phyloP scores from a whole-genome alignment of 2,113 vertebrate genomes.

The Sturnus vulgaris region DNA sequence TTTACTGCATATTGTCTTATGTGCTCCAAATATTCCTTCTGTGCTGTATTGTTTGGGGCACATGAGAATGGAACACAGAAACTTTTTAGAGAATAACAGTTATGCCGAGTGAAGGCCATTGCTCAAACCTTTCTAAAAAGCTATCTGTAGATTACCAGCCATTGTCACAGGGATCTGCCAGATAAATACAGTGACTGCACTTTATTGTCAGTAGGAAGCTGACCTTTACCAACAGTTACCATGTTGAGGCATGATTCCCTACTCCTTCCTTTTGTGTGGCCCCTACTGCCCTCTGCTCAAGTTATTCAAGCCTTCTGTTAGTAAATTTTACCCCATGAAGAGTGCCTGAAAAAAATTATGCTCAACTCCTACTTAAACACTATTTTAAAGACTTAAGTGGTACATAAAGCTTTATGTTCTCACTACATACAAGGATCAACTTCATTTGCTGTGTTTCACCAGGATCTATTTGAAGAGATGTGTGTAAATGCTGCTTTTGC shows the following conservation, averaged over 20 bases:
- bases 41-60: background rate
- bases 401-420: constrained; percentile 25
- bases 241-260: constrained; percentile 45
- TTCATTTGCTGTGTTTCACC: background rate
- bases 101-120: background rate
- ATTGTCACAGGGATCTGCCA: constrained; percentile 61
- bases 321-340: constrained; percentile 52
- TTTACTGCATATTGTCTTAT: background rate
- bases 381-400: constrained; percentile 34
- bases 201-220: constrained; percentile 55
- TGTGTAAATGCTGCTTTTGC: background rate
- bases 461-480: background rate
- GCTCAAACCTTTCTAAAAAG: constrained; percentile 15
- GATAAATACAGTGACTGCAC: constrained; percentile 69
- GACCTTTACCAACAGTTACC: constrained; percentile 43
- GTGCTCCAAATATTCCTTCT: background rate
- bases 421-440: background rate
- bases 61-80: background rate
- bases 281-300: constrained; percentile 29
- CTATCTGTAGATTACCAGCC: constrained; percentile 57
- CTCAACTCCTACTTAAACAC: constrained; percentile 23
- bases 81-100: background rate
- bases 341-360: constrained; percentile 28
- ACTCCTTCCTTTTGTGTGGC: constrained; percentile 42
- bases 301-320: constrained; percentile 44